Evolutionary conservation across 2,888 invertebrate species (phyloP).

Genomic region (Ophioninae sp.): DNA sequence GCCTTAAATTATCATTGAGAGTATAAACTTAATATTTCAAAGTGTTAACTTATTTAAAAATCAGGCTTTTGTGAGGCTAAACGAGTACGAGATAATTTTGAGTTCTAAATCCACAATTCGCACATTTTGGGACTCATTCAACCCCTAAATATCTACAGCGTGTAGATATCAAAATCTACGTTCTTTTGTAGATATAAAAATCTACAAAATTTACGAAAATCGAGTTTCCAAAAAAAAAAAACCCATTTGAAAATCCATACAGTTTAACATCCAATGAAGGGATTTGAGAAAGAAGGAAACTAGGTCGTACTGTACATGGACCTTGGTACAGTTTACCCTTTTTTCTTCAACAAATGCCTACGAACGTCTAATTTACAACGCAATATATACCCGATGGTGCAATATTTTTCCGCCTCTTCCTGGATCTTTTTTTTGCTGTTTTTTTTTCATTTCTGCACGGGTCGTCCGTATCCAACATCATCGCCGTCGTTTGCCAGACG

Average conservation of each 20-base stretch:
- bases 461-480: slow-evolving; percentile 10
- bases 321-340: slow-evolving; percentile 13
- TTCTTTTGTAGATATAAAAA: no score
- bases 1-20: no score
- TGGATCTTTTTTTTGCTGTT: not conserved
- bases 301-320: slow-evolving; percentile 20
- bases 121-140: no score
- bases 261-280: not conserved
- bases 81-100: no score
- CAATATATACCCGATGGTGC: not conserved
- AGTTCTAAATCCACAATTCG: no score
- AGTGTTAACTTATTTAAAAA: no score
- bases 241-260: not conserved
- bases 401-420: not conserved
- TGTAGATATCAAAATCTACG: no score
- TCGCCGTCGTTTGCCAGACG: slow-evolving; percentile 8
- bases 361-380: slow-evolving; percentile 32
- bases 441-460: not conserved
- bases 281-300: slow-evolving; percentile 31
- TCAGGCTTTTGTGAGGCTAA: no score
- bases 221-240: not conserved
- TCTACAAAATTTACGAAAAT: no score
- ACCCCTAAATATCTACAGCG: no score
- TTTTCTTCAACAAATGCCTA: slow-evolving; percentile 5
- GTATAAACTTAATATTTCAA: no score